Base-by-base conservation (phyloP, 2,797 vertebrate species). In the Kryptolebias ocellatus region DNA sequence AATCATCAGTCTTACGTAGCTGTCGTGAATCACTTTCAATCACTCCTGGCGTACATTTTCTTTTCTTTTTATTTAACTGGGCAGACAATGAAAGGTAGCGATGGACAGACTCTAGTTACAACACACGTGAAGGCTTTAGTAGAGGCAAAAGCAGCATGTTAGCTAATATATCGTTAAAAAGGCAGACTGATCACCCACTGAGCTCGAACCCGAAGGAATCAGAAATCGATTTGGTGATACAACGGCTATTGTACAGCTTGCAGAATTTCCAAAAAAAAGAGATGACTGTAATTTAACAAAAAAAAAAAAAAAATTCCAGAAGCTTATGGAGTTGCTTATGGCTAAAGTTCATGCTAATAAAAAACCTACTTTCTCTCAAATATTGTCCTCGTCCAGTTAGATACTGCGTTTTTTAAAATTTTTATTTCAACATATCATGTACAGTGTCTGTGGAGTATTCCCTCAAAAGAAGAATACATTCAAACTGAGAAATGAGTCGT, bases 131-230 rank as follows among this genome's bases (percentile, higher is more conserved):
- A 87, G 83, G 83, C 82, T 85, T 68, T 1, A 42, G 53, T 83
- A 58, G 86, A 85, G 78, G 81, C 79, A 76, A 81, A 86, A 86
- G 83, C 86, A 88, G 86, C 83, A 83, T 39, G 69, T 80, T 67
- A 72, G 81, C 77, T 53, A 64, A 74, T 28, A 66, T 34, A 17
- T 70, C 60, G 45, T 53, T 39, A 83, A 75, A 80, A 86, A 87
- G 85, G 84, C 87, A 83, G 75, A 70, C 60, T 60, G 71, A 74
- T 79, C 79, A 68, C 80, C 31, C 37, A 7, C 67, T 53, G 67
- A 17, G 68, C 65, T 67, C 18, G 52, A 11, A 57, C 62, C 49
- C 53, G 58, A 60, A 59, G 74, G 64, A 67, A 85, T 52, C 79
- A 46, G 52, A 53, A 64, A 20, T 70, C 1, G 18, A 71, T 76